Percentiles rank a stretch among this genome's conserved stretches.
These are phyloP conservation scores for Orthonevra nobilis DNA, from an alignment of 2,888 invertebrate genomes.

Conservation along the genomic window DNA sequence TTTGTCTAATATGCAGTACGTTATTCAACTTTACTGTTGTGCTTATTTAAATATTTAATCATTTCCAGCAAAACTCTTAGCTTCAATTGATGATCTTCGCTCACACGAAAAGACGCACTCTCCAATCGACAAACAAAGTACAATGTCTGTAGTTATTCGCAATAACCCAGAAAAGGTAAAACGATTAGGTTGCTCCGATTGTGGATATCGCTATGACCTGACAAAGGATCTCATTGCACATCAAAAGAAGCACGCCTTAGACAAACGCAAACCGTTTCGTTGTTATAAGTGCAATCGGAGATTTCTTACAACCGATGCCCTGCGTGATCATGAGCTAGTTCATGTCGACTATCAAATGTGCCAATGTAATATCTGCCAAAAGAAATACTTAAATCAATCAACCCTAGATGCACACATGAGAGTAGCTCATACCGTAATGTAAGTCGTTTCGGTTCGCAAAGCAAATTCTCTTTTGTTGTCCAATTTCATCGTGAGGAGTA, in stretches of 20 bases:
- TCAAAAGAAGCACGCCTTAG: background rate
- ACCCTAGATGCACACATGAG: constrained; percentile 18
- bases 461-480: no score
- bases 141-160: background rate
- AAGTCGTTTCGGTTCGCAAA: no score
- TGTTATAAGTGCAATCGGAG: constrained; percentile 19
- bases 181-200: background rate
- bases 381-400: constrained; percentile 3
- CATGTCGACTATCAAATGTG: background rate
- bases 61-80: constrained; percentile 10
- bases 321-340: background rate
- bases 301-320: constrained; percentile 1
- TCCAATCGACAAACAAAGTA: background rate
- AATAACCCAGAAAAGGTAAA: background rate
- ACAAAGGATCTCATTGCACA: background rate
- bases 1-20: constrained; percentile 37
- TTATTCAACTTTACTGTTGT: background rate
- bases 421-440: constrained; percentile 7
- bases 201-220: background rate
- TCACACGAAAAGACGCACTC: constrained; percentile 6
- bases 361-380: constrained; percentile 17
- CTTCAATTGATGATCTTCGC: constrained; percentile 15
- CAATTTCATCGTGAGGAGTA: no score
- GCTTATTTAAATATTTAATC: background rate
- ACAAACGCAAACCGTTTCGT: background rate